Percentiles rank a stretch among this genome's conserved stretches.
These are phyloP conservation scores for Sylvilagus bachmani DNA, from an alignment of 2,113 vertebrate genomes.

Conservation along the genomic window DNA sequence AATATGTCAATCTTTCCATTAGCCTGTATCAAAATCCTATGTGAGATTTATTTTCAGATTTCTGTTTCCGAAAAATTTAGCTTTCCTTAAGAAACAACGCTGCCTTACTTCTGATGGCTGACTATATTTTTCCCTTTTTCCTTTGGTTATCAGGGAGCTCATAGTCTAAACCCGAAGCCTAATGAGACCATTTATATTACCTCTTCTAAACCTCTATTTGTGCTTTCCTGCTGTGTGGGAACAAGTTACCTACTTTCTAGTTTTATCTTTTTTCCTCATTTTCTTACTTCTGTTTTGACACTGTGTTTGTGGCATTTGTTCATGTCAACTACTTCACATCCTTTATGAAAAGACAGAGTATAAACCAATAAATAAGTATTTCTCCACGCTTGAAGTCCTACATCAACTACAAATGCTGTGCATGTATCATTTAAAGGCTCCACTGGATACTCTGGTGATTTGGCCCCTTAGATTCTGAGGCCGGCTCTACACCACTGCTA, in stretches of 20 bases:
- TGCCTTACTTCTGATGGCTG: constrained; percentile 26
- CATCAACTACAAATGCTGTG: constrained; percentile 43
- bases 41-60: constrained; percentile 50
- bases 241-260: background rate
- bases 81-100: background rate
- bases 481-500: background rate
- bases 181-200: background rate
- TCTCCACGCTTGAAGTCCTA: constrained; percentile 56
- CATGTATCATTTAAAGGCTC: constrained; percentile 51
- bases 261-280: background rate
- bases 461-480: constrained; percentile 5
- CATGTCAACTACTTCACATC: constrained; percentile 50
- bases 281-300: constrained; percentile 31
- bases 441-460: constrained; percentile 62
- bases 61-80: background rate
- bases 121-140: constrained; percentile 49
- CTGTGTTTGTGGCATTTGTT: constrained; percentile 57
- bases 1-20: too few relatives aligned
- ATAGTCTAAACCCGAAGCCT: background rate
- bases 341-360: constrained; percentile 53
- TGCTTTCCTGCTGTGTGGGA: background rate
- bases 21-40: background rate
- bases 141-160: constrained; percentile 54
- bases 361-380: constrained; percentile 64
- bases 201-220: background rate